Percentiles rank a stretch among this genome's conserved stretches.
These are phyloP conservation scores for Numida meleagris DNA, from an alignment of 2,113 vertebrate genomes.

Conservation along the genomic window DNA sequence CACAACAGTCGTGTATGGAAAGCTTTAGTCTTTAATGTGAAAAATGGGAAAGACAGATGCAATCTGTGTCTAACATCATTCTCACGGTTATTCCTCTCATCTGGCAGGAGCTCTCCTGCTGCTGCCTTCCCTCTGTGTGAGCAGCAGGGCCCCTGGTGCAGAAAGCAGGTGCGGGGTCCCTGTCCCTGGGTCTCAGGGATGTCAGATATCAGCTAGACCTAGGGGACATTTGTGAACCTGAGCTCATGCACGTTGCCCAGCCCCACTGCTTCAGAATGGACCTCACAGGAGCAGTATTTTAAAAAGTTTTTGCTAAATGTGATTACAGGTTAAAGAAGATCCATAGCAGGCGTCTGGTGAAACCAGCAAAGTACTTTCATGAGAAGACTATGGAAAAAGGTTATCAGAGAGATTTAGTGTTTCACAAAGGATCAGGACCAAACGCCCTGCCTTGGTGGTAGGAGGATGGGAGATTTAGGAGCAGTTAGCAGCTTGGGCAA, in stretches of 20 bases:
- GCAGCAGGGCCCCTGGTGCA: neutral
- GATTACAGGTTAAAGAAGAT: neutral
- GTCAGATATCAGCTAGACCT: neutral
- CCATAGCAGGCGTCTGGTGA: neutral
- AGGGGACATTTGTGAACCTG: fast-evolving
- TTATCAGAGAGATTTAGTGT: neutral
- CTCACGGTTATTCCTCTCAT: neutral
- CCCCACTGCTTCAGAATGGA: neutral
- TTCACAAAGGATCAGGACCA: neutral
- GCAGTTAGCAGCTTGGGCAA: neutral
- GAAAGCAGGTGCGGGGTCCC: neutral
- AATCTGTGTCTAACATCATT: neutral
- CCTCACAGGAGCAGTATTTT: neutral
- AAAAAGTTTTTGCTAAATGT: neutral
- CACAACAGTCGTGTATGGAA: neutral
- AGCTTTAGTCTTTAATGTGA: slow-evolving; percentile 37
- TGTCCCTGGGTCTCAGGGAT: neutral
- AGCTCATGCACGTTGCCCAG: fast-evolving
- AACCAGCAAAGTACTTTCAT: neutral
- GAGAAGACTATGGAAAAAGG: neutral
- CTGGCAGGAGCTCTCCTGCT: neutral
- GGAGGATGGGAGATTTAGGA: slow-evolving; percentile 30
- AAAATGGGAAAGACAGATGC: slow-evolving; percentile 41
- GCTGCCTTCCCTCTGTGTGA: neutral
- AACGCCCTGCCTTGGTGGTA: neutral